Base-by-base conservation (phyloP, 2,888 invertebrate species). In the Melangyna quadrimaculata region DNA sequence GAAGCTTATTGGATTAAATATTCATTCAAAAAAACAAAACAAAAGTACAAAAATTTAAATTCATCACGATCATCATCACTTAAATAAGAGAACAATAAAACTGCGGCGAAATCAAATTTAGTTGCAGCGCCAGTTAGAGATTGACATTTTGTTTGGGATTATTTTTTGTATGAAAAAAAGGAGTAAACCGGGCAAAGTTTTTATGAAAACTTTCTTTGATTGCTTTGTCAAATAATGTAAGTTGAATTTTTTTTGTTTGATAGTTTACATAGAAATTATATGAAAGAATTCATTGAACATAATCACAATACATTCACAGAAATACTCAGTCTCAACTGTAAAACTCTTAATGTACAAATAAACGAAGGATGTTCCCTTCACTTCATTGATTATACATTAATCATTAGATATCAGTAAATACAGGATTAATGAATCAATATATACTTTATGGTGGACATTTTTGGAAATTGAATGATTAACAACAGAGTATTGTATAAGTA, bases 161-260 rank as follows among this genome's bases (percentile, higher is more conserved):
- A 63, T 63, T 74, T 63, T 74, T 72, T 63, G 12, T 40, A 79
- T 79, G 51, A 57, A 75, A 12, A 45, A 17, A 43, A 43, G 74
- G 57, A 35, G 79, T 75, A 75, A 77, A 67, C 17, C 61, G 75
- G 69, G 79, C 53, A 67, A 84, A 84, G 75, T 79, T 78, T 69
- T 29, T 55, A 14, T 1, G 32, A 29, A 65, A 65, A 67, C 57
- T 75, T 80, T 51, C 72, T 87, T 78, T 90, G 91, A 90, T 91
- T 91, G 91, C 91, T 91, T 90, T 91, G 90, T 88, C 90, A 89
- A 91, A 90, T 88, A 90, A 91, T 89, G 91, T 91, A 90, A 91
- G 91, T 91, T 87, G n/a, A 17, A 61, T 10, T 51, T 29, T 19
- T 29, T 53, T 14, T 24, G 7, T 14, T 10, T 10, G 14, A 6